phyloP scores from a whole-genome alignment of 1,140 invertebrate species.

The Tetramorium simillimum region DNA sequence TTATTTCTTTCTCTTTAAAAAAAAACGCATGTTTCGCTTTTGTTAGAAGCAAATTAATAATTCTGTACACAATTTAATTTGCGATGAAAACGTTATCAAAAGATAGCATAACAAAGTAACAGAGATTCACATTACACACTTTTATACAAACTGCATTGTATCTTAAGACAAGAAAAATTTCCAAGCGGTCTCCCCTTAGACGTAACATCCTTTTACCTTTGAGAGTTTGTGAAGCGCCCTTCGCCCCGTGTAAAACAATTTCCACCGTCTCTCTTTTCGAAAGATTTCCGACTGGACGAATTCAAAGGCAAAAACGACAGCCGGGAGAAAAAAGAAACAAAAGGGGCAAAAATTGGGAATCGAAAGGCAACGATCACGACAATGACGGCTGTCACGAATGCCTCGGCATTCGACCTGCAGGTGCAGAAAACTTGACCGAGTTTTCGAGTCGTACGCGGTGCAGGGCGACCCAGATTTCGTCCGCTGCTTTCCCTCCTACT shows the following conservation, averaged over 20 bases:
- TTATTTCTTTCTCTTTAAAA: not conserved
- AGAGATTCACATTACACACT: not conserved
- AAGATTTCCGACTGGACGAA: slow-evolving; percentile 7
- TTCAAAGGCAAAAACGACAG: not conserved
- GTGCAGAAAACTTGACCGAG: slow-evolving; percentile 84
- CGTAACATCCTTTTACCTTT: slow-evolving; percentile 6
- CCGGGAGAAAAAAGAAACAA: too few relatives aligned
- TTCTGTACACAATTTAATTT: not conserved
- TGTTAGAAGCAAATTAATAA: slow-evolving; percentile 12
- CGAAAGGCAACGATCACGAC: slow-evolving; percentile 32
- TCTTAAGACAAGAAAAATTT: slow-evolving; percentile 5
- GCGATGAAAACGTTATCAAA: not conserved
- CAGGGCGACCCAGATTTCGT: slow-evolving; percentile 77
- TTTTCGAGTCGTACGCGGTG: slow-evolving; percentile 78
- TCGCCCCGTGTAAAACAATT: slow-evolving; percentile 27
- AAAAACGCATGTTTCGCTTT: not conserved
- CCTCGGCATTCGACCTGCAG: slow-evolving; percentile 75
- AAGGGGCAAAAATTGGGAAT: slow-evolving; percentile 35
- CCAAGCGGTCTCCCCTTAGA: not conserved
- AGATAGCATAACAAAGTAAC: not conserved
- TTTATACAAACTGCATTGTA: not conserved
- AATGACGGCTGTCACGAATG: slow-evolving; percentile 43
- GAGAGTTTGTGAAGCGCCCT: not conserved
- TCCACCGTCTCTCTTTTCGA: not conserved
- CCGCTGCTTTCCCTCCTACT: slow-evolving; percentile 30